Percentiles rank a stretch among this genome's conserved stretches.
These are phyloP conservation scores for Halocynthia roretzi DNA, from an alignment of 23 tunicate genomes.

Conservation along the genomic window DNA sequence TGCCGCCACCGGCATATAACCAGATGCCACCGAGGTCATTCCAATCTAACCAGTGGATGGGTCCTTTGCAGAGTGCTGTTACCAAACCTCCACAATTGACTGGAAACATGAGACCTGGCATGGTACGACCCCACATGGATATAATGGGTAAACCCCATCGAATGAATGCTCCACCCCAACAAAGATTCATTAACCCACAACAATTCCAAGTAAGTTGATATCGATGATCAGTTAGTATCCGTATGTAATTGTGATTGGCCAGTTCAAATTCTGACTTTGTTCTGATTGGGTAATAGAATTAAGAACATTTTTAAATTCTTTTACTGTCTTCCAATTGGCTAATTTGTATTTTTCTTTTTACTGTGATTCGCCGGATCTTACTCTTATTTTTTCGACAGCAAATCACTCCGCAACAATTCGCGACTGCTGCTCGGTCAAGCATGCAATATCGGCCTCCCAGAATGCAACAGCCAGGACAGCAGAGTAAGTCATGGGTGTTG, in stretches of 20 bases:
- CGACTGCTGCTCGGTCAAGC: no score
- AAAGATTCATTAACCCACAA: conserved; percentile 41
- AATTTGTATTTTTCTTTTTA: no score
- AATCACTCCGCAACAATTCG: no score
- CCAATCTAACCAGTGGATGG: conserved; percentile 6
- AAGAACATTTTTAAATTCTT: no score
- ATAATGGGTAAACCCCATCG: conserved; percentile 38
- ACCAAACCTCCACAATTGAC: conserved; percentile 18
- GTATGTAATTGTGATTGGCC: no score
- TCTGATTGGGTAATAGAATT: no score
- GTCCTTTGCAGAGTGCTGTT: neutral
- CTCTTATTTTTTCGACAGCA: no score
- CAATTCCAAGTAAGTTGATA: conserved; percentile 38
- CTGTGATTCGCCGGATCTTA: no score
- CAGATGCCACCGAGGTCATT: conserved; percentile 3
- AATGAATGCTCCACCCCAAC: conserved; percentile 23
- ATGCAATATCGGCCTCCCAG: conserved; percentile 8
- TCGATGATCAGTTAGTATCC: no score
- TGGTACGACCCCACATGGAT: conserved; percentile 43
- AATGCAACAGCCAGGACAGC: conserved; percentile 17
- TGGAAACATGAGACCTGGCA: conserved; percentile 26
- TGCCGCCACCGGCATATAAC: neutral
- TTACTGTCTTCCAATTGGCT: no score
- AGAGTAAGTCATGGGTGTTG: neutral
- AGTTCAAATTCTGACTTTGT: no score